phyloP scores from a whole-genome alignment of 2,888 invertebrate species.

The Scotopteryx bipunctaria region DNA sequence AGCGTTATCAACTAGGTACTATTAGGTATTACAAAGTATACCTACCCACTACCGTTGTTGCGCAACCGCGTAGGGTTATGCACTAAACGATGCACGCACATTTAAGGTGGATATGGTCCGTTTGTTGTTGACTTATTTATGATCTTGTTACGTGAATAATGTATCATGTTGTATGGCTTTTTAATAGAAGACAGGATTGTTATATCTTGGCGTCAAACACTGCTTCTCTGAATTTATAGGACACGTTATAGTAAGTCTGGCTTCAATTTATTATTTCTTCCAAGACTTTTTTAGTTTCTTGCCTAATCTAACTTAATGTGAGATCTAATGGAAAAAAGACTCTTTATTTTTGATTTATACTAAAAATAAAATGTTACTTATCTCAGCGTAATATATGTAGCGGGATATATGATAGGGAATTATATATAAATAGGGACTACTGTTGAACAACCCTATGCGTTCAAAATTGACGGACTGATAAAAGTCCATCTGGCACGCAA shows the following conservation, averaged over 20 bases:
- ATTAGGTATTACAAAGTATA: conserved; percentile 5
- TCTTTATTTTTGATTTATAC: too few relatives aligned
- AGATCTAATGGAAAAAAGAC: too few relatives aligned
- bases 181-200: conserved; percentile 3
- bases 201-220: neutral
- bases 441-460: conserved; percentile 13
- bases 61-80: conserved; percentile 10
- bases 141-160: conserved; percentile 6
- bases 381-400: too few relatives aligned
- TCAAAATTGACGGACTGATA: conserved; percentile 19
- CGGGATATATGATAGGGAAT: too few relatives aligned
- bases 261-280: neutral
- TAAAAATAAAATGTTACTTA: too few relatives aligned
- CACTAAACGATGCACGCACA: conserved; percentile 10
- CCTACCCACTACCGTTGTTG: conserved; percentile 11
- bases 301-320: too few relatives aligned
- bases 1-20: conserved; percentile 11
- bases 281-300: too few relatives aligned
- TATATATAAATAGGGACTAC: too few relatives aligned
- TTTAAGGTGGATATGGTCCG: conserved; percentile 8
- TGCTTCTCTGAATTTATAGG: neutral
- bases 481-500: conserved; percentile 68
- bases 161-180: neutral
- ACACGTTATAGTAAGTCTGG: neutral
- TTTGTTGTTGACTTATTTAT: conserved; percentile 11